A percentile compares a stretch with the other conserved stretches of the same genome.
Evolutionary conservation across 2,113 vertebrate species (phyloP).

Genomic region (Sylvilagus bachmani): DNA sequence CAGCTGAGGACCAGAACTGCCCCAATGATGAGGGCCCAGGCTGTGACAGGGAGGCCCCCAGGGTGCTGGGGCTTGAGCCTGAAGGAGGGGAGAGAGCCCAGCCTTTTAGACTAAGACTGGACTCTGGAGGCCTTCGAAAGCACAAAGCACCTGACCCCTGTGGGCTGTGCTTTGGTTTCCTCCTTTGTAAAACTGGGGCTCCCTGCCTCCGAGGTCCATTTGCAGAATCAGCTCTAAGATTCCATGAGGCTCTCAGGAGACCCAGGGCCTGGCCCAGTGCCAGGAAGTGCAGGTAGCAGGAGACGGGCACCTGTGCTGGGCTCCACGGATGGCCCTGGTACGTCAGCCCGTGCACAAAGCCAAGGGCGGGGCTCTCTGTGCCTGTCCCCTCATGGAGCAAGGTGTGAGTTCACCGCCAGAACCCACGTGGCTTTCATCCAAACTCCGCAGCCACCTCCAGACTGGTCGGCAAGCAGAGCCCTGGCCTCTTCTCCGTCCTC

Average conservation of each 20-base stretch:
- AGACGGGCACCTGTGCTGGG: too few species aligned
- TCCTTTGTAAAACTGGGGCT: background rate
- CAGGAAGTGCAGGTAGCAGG: background rate
- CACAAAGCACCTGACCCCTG: fast-evolving
- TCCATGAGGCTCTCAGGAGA: fast-evolving
- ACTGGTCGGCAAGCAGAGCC: background rate
- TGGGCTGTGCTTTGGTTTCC: fast-evolving
- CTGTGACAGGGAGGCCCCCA: background rate
- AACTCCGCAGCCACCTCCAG: background rate
- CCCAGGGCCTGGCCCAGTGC: too few species aligned
- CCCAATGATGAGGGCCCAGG: background rate
- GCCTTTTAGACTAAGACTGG: background rate
- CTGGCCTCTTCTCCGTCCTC: background rate
- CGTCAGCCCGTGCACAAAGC: too few species aligned
- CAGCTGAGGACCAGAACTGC: background rate
- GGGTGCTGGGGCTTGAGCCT: background rate
- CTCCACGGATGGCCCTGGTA: fast-evolving
- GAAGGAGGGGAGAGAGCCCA: too few species aligned
- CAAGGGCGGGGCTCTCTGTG: background rate
- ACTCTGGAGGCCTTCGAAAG: fast-evolving
- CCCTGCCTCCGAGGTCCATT: background rate
- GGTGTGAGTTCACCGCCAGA: background rate
- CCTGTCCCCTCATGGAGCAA: background rate
- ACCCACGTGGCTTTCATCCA: fast-evolving
- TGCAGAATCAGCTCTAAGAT: background rate